Conservation (phyloP, 2,113 vertebrate genomes). For the Cyanocitta stelleri region DNA sequence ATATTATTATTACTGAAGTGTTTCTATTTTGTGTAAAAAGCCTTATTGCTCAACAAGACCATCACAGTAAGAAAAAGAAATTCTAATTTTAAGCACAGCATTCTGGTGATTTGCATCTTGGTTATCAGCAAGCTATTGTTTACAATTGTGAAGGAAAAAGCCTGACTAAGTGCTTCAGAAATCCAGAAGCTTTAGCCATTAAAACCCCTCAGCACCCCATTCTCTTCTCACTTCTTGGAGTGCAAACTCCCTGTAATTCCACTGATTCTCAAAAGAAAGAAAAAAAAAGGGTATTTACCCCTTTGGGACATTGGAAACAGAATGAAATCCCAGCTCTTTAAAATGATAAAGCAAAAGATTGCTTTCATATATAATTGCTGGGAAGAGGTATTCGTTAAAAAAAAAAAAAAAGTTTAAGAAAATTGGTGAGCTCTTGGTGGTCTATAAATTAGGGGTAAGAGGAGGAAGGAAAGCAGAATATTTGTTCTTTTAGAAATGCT, state of each 20-base stretch:
- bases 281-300: not conserved
- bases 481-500: not conserved
- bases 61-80: not conserved
- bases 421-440: not conserved
- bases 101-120: not conserved
- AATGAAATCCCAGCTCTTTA: not conserved
- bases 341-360: not conserved
- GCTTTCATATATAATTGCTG: not conserved
- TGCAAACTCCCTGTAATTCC: not conserved
- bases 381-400: not conserved
- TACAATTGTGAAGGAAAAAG: not conserved
- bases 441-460: not conserved
- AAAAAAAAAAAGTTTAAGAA: not conserved
- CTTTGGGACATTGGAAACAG: not conserved
- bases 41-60: not conserved
- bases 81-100: not conserved
- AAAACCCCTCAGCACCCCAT: not conserved
- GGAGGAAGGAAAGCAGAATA: not conserved
- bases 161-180: not conserved
- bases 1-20: not conserved
- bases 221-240: not conserved
- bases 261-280: not conserved
- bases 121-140: not conserved
- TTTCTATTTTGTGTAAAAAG: not conserved
- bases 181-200: not conserved